These are phyloP conservation scores for Zele albiditarsus DNA, from an alignment of 2,888 invertebrate genomes.

Conservation along the genomic window DNA sequence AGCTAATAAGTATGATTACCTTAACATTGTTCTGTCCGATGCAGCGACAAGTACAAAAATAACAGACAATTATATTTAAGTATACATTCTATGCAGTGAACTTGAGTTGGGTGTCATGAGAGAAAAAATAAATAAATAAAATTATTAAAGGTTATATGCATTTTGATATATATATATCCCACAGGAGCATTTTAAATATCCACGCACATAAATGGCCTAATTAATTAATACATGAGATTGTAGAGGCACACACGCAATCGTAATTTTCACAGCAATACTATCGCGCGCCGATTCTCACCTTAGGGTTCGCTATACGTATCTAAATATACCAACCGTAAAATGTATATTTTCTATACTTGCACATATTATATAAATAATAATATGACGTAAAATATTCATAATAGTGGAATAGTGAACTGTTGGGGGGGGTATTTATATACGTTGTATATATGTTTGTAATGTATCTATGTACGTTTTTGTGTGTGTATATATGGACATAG, in stretches of 20 bases:
- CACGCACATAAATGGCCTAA: constrained; percentile 52
- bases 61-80: too few species aligned
- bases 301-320: not conserved
- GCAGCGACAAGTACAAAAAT: too few species aligned
- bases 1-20: too few species aligned
- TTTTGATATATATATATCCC: constrained; percentile 28
- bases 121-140: constrained; percentile 11
- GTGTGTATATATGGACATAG: not conserved
- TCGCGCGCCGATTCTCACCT: constrained; percentile 26
- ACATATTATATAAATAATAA: not conserved
- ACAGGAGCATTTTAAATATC: constrained; percentile 11
- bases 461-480: constrained; percentile 15
- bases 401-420: not conserved
- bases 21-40: too few species aligned
- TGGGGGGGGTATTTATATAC: not conserved
- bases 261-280: constrained; percentile 46
- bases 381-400: not conserved
- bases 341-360: constrained; percentile 1
- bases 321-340: constrained; percentile 1
- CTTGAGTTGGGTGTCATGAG: constrained; percentile 2
- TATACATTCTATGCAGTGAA: not conserved
- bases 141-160: not conserved
- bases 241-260: constrained; percentile 47
- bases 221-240: constrained; percentile 56
- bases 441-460: not conserved